Base-by-base conservation (phyloP, 1,140 invertebrate genomes). In the Sycophila sp. region DNA sequence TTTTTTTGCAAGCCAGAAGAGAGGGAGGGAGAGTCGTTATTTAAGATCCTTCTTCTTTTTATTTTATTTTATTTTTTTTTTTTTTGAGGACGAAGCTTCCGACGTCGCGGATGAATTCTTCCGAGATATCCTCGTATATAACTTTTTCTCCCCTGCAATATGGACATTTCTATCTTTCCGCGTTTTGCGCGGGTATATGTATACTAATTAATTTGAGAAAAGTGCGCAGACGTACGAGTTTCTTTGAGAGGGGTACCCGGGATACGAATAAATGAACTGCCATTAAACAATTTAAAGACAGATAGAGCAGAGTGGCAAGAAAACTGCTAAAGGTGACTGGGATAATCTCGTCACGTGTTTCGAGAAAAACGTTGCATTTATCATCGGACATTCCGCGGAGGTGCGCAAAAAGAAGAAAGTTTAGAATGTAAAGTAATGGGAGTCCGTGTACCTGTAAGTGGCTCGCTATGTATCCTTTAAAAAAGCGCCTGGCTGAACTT, bases 341-440 rank as follows among this genome's bases (percentile, higher is more conserved):
- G 60, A 70, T 70, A 70, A 64, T 70, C 51, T 64, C 60, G 58
- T 70, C 68, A 64, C 68, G 67, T 53, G 67, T 63, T 64, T 64
- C 17, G 7, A 45, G 28, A 63, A 64, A 64, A 70, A 55, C 17
- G 17, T 26, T 36, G 49, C 59, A 70, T 70, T 64, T 64, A 64
- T 64, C 60, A 70, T 70, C 58, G 36, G 51, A 32, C 28, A 70
- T 70, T 70, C 60, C 60, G 38, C 26, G 30, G 26, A 55, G 26
- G 15, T 24, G 5, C 22, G 38, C 67, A 69, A 69, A 63, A 69
- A 69, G 67, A 62, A 55, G 67, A 69, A 62, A 55, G 34, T 32
- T 32, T 40, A 69, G 58, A 69, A 62, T 69, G 67, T 63, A 62
- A 69, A 69, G 55, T 63, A 60, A 60, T 69, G 32, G 22, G 22